Evolutionary conservation across 2,888 invertebrate species (phyloP).

Genomic region (Melinopterus prodromus): DNA sequence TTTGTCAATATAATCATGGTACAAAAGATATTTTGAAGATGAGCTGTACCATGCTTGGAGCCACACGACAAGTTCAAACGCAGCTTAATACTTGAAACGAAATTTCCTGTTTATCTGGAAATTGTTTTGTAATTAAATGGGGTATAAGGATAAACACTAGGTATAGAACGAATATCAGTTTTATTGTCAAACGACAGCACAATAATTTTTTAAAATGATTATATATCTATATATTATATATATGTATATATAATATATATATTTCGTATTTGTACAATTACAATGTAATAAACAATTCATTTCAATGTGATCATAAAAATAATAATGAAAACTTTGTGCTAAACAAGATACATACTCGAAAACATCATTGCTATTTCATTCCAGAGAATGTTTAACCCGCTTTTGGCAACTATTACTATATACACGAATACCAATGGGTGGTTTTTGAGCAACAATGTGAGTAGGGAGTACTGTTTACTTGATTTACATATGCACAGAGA

Average conservation of each 20-base stretch:
- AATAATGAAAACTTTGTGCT: constrained; percentile 18
- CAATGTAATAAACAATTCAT: constrained; percentile 14
- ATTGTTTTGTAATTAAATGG: constrained; percentile 13
- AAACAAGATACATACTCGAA: constrained; percentile 6
- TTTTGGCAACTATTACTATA: not conserved
- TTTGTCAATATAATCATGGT: not conserved
- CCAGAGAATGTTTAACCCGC: not conserved
- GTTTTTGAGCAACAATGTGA: not conserved
- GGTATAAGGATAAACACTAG: constrained; percentile 5
- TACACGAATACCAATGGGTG: not conserved
- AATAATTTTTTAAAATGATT: constrained; percentile 25
- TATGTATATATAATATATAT: constrained; percentile 21
- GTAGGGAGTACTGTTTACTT: not conserved
- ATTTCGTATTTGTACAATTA: constrained; percentile 26
- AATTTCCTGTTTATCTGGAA: constrained; percentile 26
- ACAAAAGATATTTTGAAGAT: not conserved
- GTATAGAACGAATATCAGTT: constrained; percentile 18
- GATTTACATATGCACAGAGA: not conserved
- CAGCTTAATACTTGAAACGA: not conserved
- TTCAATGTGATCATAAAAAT: constrained; percentile 21
- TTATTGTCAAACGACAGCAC: constrained; percentile 23
- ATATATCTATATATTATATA: constrained; percentile 25
- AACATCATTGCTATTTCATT: not conserved
- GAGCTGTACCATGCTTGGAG: no score
- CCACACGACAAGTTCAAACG: not conserved